phyloP scores from a whole-genome alignment of 2,797 vertebrate species.

The Hyperoplus immaculatus region DNA sequence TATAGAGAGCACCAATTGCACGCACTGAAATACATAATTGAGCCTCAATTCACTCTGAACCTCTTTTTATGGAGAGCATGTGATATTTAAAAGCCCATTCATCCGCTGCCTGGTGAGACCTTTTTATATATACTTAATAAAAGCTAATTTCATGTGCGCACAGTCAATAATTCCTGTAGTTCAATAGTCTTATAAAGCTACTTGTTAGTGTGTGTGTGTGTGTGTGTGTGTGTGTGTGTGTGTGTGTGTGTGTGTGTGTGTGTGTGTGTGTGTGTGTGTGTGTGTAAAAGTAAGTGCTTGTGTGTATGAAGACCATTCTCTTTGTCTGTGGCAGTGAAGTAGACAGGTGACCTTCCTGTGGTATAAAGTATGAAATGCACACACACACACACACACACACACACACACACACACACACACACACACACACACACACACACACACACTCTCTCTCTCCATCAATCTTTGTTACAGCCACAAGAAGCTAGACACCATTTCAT shows the following conservation, averaged over 20 bases:
- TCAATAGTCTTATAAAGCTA: slow-evolving; percentile 28
- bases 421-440: background rate
- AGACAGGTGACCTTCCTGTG: slow-evolving; percentile 70
- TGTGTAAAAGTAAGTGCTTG: slow-evolving; percentile 8
- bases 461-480: slow-evolving; percentile 60
- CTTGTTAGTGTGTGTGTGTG: slow-evolving; percentile 23
- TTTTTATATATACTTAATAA: slow-evolving; percentile 54
- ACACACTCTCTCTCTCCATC: slow-evolving; percentile 43
- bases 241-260: background rate
- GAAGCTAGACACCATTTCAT: slow-evolving; percentile 40
- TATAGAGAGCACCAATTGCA: slow-evolving; percentile 18
- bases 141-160: slow-evolving; percentile 50
- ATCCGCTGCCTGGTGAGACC: slow-evolving; percentile 21
- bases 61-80: slow-evolving; percentile 27
- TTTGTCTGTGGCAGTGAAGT: slow-evolving; percentile 38
- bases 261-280: background rate
- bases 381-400: slow-evolving; percentile 9
- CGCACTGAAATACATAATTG: slow-evolving; percentile 15
- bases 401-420: slow-evolving; percentile 7
- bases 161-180: slow-evolving; percentile 51
- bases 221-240: background rate
- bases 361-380: slow-evolving; percentile 42
- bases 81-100: slow-evolving; percentile 40
- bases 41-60: background rate
- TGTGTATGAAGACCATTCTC: slow-evolving; percentile 22